A percentile compares a stretch with the other conserved stretches of the same genome.
Conservation (phyloP, 2,797 vertebrate genomes). For the Acrocephalus scirpaceus region DNA sequence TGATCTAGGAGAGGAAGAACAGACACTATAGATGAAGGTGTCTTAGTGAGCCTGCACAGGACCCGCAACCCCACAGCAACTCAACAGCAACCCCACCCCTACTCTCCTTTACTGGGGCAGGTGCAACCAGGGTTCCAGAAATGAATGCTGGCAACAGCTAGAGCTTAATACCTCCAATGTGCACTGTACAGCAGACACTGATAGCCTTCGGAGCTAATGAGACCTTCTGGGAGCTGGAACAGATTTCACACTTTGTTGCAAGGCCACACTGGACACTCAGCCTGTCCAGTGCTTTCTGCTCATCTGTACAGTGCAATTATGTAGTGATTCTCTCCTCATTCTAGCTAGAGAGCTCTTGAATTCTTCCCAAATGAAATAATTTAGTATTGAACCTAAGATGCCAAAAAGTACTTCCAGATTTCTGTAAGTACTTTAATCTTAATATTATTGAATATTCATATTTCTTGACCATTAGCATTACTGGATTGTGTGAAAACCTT, state of each 20-base stretch:
- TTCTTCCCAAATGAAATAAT: not conserved
- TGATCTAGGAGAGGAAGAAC: slow-evolving; percentile 80
- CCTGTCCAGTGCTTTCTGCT: not conserved
- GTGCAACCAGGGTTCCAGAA: not conserved
- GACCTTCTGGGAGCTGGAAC: not conserved
- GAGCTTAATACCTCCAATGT: not conserved
- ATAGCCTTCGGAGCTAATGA: not conserved
- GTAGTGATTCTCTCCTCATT: not conserved
- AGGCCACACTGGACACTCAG: not conserved
- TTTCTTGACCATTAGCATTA: not conserved
- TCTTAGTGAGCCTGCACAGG: not conserved
- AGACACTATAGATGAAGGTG: not conserved
- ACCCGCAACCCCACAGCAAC: not conserved
- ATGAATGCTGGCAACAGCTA: not conserved
- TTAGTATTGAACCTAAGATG: not conserved
- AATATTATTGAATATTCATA: not conserved
- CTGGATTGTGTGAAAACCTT: not conserved
- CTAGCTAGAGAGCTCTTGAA: not conserved
- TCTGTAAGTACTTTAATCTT: not conserved
- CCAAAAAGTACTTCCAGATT: not conserved
- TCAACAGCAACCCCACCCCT: not conserved
- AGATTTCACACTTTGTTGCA: not conserved
- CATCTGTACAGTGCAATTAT: not conserved
- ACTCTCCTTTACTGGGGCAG: not conserved
- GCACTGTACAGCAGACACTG: not conserved